Evolutionary conservation across 2,888 invertebrate genomes (phyloP).

Genomic region (Biston betularia): DNA sequence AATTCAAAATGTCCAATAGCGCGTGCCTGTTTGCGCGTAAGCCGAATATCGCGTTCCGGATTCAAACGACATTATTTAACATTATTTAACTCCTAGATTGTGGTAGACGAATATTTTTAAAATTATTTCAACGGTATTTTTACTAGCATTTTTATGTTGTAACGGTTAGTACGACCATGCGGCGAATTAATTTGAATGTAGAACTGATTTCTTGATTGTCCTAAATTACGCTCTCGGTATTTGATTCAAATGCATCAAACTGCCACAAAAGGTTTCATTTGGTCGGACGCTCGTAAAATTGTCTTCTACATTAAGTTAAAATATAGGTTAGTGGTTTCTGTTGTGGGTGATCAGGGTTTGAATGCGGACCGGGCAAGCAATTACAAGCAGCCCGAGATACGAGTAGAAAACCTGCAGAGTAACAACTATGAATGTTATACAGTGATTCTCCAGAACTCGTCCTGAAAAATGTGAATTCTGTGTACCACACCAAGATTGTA

Average conservation of each 20-base stretch:
- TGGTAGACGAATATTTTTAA: slow-evolving; percentile 10
- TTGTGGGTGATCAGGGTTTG: slow-evolving; percentile 53
- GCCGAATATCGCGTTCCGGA: slow-evolving; percentile 64
- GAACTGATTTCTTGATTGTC: slow-evolving; percentile 42
- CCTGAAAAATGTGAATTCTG: background rate
- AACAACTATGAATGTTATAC: background rate
- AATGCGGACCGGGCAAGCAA: slow-evolving; percentile 68
- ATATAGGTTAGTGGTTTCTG: slow-evolving; percentile 71
- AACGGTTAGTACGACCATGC: slow-evolving; percentile 33
- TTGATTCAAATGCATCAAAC: slow-evolving; percentile 51
- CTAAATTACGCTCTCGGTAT: slow-evolving; percentile 40
- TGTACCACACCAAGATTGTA: too few species aligned
- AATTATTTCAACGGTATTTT: slow-evolving; percentile 23
- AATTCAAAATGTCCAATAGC: slow-evolving; percentile 68
- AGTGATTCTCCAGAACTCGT: background rate
- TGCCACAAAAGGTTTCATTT: slow-evolving; percentile 26
- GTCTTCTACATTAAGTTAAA: slow-evolving; percentile 68
- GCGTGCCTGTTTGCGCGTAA: slow-evolving; percentile 60
- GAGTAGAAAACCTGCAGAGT: slow-evolving; percentile 4
- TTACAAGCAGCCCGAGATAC: slow-evolving; percentile 61
- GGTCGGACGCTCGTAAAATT: slow-evolving; percentile 57
- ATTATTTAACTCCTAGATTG: slow-evolving; percentile 32
- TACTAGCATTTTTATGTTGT: slow-evolving; percentile 22
- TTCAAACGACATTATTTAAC: slow-evolving; percentile 60
- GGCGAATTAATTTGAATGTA: slow-evolving; percentile 41